Evolutionary conservation across 2,888 invertebrate species (phyloP).

Genomic region (Caradrina clavipalpis): DNA sequence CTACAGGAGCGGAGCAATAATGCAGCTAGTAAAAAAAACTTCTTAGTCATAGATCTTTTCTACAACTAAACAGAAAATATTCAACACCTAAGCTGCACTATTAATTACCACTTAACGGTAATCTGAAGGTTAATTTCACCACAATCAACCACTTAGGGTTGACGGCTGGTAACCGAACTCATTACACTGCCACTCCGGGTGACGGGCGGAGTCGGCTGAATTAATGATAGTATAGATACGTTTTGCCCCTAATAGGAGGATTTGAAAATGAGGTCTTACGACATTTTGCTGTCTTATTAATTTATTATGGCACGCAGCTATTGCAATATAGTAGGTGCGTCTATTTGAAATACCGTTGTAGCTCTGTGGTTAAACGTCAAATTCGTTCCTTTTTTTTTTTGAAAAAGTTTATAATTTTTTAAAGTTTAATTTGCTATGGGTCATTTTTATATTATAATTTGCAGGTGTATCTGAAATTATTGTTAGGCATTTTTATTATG

Average conservation of each 20-base stretch:
- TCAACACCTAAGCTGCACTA: conserved; percentile 39
- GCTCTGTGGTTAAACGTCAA: too few species aligned
- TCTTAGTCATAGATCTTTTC: not conserved
- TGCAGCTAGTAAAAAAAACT: too few species aligned
- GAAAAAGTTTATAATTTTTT: too few species aligned
- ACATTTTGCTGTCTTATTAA: conserved; percentile 51
- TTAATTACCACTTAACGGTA: conserved; percentile 59
- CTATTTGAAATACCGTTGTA: not conserved
- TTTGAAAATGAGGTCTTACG: conserved; percentile 44
- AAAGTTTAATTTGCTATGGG: too few species aligned
- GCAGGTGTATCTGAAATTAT: too few species aligned
- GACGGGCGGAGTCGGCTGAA: conserved; percentile 57
- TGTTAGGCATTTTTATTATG: too few species aligned
- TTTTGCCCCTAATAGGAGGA: conserved; percentile 65
- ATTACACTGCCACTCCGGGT: conserved; percentile 77
- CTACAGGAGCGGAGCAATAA: too few species aligned
- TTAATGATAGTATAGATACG: conserved; percentile 61
- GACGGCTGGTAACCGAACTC: conserved; percentile 63
- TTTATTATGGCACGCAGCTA: conserved; percentile 37
- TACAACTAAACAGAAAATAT: conserved; percentile 6
- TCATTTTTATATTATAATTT: too few species aligned
- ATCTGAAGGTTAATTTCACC: conserved; percentile 69
- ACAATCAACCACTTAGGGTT: conserved; percentile 73
- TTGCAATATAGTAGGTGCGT: not conserved
- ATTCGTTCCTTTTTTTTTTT: too few species aligned